These are phyloP conservation scores for Metallyticus violacea DNA, from an alignment of 2,888 invertebrate genomes.

Conservation along the genomic window DNA sequence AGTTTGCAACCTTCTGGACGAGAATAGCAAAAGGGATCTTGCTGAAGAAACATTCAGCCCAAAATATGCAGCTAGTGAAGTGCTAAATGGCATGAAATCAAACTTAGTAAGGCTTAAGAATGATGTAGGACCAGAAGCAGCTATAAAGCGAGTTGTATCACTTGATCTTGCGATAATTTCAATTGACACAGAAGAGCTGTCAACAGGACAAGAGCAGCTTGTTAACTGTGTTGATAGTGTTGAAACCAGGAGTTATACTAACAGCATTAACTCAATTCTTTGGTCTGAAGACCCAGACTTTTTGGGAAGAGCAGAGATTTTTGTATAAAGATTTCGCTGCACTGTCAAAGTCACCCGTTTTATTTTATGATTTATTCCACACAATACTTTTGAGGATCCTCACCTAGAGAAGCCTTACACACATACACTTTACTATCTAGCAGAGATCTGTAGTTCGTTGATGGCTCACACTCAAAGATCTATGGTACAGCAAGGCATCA, in stretches of 20 bases:
- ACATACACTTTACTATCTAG: constrained; percentile 81
- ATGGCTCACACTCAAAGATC: constrained; percentile 68
- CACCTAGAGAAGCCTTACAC: constrained; percentile 77
- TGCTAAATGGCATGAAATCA: constrained; percentile 61
- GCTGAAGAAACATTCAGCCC: constrained; percentile 73
- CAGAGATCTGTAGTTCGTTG: constrained; percentile 76
- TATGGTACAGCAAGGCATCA: constrained; percentile 83
- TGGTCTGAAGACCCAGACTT: constrained; percentile 68
- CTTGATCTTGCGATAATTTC: constrained; percentile 74
- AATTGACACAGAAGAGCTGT: constrained; percentile 75
- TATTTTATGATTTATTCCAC: constrained; percentile 58
- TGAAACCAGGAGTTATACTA: constrained; percentile 61
- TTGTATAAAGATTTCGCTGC: constrained; percentile 45
- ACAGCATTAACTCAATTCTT: constrained; percentile 76
- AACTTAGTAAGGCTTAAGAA: constrained; percentile 53
- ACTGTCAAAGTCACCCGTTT: constrained; percentile 46
- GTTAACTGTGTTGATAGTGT: constrained; percentile 59
- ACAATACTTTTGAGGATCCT: constrained; percentile 49
- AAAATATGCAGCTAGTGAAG: constrained; percentile 75
- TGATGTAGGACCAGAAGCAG: constrained; percentile 42
- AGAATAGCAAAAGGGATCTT: constrained; percentile 72
- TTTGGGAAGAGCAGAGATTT: constrained; percentile 57
- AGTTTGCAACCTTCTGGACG: constrained; percentile 64
- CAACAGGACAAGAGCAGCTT: constrained; percentile 68
- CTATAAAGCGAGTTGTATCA: constrained; percentile 54